Conservation (phyloP, 2,113 vertebrate genomes). For the Prunella fulvescens region DNA sequence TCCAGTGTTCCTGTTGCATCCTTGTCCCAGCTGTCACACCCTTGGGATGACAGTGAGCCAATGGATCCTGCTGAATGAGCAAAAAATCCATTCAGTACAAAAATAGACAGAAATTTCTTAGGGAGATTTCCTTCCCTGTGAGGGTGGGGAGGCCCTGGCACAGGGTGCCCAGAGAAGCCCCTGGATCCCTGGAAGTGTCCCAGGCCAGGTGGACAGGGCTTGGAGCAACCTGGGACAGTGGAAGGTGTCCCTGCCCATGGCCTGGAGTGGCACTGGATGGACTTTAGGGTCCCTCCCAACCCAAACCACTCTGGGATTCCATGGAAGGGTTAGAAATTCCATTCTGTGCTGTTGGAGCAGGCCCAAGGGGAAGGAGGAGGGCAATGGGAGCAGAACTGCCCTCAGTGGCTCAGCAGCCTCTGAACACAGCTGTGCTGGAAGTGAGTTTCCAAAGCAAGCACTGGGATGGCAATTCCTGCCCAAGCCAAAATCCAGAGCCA, state of each 20-base stretch:
- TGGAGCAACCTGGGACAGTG: accelerated
- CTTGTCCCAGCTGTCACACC: neutral
- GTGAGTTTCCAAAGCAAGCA: neutral
- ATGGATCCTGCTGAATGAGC: neutral
- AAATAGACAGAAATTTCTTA: neutral
- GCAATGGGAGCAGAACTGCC: neutral
- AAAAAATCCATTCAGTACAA: neutral
- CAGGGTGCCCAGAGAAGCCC: neutral
- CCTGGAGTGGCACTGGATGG: neutral
- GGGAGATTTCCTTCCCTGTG: neutral
- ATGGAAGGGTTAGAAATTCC: neutral
- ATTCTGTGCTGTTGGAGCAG: neutral
- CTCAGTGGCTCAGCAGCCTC: neutral
- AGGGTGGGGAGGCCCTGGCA: accelerated
- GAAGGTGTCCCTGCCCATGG: neutral
- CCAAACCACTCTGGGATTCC: neutral
- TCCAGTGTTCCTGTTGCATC: neutral
- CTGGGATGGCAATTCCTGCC: neutral
- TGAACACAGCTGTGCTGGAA: neutral
- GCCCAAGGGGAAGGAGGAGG: neutral
- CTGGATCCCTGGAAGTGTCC: neutral
- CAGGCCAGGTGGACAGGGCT: accelerated
- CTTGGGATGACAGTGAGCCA: neutral
- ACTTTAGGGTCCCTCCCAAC: neutral
- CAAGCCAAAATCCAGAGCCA: neutral